Evolutionary conservation across 1,140 invertebrate species (phyloP).

Genomic region (Littorina saxatilis): DNA sequence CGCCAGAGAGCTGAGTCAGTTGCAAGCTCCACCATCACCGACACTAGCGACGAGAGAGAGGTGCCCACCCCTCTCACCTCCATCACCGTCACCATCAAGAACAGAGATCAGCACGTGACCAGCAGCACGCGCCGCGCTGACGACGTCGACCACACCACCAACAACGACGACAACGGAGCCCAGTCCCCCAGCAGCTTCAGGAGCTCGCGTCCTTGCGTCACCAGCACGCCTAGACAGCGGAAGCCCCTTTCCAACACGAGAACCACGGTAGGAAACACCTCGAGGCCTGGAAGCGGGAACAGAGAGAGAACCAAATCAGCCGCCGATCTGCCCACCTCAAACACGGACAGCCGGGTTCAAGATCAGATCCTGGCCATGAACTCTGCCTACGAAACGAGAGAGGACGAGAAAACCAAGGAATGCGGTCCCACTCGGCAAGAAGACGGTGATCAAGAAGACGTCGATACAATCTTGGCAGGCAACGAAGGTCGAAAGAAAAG

Average conservation of each 20-base stretch:
- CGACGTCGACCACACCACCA: not conserved
- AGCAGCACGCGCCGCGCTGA: not conserved
- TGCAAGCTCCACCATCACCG: not conserved
- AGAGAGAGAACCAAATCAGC: not conserved
- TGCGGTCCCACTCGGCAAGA: not conserved
- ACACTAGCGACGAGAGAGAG: not conserved
- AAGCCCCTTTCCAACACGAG: not conserved
- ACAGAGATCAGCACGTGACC: not conserved
- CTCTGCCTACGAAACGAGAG: not conserved
- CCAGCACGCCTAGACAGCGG: not conserved
- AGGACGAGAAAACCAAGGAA: not conserved
- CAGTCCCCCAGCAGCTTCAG: not conserved
- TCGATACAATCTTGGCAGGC: no score
- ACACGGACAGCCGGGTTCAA: not conserved
- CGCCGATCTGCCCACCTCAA: no score
- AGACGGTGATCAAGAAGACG: not conserved
- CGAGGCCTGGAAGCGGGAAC: not conserved
- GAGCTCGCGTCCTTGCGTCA: not conserved
- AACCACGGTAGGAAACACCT: no score
- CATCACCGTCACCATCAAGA: slow-evolving; percentile 23
- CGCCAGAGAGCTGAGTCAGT: not conserved
- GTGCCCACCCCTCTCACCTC: not conserved
- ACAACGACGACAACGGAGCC: not conserved
- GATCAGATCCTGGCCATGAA: slow-evolving; percentile 1
- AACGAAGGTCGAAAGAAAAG: no score